phyloP scores from a whole-genome alignment of 2,888 invertebrate species.

The Petrolisthes manimaculis region DNA sequence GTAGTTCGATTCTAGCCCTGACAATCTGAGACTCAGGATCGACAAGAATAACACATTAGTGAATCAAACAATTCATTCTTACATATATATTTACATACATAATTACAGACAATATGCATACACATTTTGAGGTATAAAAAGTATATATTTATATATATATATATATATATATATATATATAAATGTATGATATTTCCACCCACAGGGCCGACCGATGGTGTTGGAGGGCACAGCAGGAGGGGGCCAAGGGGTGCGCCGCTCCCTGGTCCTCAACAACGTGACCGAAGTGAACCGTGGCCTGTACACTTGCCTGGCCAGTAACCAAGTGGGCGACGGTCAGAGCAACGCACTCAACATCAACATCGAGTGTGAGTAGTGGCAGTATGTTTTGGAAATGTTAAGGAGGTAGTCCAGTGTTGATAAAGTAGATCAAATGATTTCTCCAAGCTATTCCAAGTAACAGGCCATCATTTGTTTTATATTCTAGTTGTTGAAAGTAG shows the following conservation, averaged over 20 bases:
- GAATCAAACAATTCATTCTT: background rate
- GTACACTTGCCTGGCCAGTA: conserved; percentile 61
- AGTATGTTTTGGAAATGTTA: no score
- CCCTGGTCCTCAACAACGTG: conserved; percentile 7
- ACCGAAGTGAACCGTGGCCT: conserved; percentile 35
- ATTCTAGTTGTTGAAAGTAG: no score
- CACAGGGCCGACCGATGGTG: conserved; percentile 12
- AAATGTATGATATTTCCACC: background rate
- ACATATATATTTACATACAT: background rate
- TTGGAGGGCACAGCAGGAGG: background rate
- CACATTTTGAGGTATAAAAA: background rate
- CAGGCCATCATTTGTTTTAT: no score
- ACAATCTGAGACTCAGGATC: no score
- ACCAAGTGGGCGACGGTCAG: conserved; percentile 57
- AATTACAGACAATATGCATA: background rate
- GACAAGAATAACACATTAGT: no score
- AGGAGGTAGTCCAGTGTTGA: no score
- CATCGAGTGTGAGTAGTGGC: conserved; percentile 54
- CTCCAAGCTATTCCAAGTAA: no score
- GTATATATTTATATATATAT: background rate
- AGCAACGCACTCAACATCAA: conserved; percentile 62
- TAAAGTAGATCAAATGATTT: no score
- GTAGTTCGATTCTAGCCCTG: no score
- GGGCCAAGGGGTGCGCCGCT: background rate
- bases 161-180: background rate